These are phyloP conservation scores for Aproaerema taeniolella DNA, from an alignment of 2,888 invertebrate genomes.

Conservation along the genomic window DNA sequence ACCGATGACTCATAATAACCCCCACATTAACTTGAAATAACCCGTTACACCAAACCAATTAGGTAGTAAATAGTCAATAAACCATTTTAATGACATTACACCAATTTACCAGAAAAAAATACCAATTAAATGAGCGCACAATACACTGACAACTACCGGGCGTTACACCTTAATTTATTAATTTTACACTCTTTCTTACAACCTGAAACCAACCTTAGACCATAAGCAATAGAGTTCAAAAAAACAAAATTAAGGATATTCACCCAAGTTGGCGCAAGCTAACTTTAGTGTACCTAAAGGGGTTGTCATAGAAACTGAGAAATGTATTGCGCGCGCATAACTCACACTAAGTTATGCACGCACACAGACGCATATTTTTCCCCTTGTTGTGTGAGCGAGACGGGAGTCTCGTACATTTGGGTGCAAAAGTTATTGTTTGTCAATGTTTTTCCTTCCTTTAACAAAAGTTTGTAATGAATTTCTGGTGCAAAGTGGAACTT, in stretches of 20 bases:
- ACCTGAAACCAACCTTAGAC: constrained; percentile 9
- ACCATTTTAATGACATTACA: too few species aligned
- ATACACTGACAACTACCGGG: constrained; percentile 63
- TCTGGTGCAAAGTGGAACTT: too few species aligned
- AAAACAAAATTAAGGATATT: too few species aligned
- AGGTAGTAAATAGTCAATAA: too few species aligned
- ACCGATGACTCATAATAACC: too few species aligned
- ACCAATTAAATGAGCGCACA: too few species aligned
- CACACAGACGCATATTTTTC: constrained; percentile 38
- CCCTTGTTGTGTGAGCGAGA: constrained; percentile 50
- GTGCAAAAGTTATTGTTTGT: constrained; percentile 31
- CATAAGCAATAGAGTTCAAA: not conserved
- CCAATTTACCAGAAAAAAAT: too few species aligned
- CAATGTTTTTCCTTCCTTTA: too few species aligned
- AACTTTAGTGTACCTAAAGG: constrained; percentile 65
- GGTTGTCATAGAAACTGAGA: constrained; percentile 74
- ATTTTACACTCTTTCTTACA: constrained; percentile 47
- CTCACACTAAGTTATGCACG: constrained; percentile 35
- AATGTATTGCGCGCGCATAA: constrained; percentile 71
- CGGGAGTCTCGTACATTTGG: constrained; percentile 39
- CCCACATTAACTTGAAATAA: too few species aligned
- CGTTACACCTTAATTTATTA: constrained; percentile 71
- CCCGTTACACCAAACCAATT: too few species aligned
- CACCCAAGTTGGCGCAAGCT: constrained; percentile 53
- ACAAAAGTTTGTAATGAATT: too few species aligned